A percentile compares a stretch with the other conserved stretches of the same genome.
Evolutionary conservation across 2,797 vertebrate genomes (phyloP).

Genomic region (Sciurus carolinensis): DNA sequence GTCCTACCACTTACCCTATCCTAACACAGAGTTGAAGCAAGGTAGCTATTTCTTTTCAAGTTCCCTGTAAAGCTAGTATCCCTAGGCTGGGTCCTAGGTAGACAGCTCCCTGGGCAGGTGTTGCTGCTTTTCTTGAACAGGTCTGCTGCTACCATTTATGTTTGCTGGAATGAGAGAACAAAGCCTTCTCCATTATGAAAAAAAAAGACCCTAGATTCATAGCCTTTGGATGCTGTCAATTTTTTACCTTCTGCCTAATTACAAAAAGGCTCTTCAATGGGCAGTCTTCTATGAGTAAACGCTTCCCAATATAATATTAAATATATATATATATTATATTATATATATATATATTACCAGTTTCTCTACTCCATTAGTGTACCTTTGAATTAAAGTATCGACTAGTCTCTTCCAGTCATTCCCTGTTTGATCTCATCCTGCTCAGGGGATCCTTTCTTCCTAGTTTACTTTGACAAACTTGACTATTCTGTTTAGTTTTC

Average conservation of each 20-base stretch:
- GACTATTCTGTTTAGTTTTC: neutral
- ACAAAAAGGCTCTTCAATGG: neutral
- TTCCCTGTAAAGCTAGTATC: neutral
- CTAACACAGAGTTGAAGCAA: neutral
- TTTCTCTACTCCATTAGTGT: neutral
- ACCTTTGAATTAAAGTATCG: neutral
- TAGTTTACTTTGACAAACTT: neutral
- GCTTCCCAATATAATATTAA: neutral
- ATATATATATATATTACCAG: too few species aligned
- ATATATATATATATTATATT: too few species aligned
- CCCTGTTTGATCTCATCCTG: neutral
- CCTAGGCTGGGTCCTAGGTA: neutral
- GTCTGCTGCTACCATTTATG: neutral
- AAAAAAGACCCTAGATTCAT: neutral
- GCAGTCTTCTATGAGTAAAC: neutral
- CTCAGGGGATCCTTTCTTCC: neutral
- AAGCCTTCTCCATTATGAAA: neutral
- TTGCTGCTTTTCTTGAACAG: neutral
- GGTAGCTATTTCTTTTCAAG: slow-evolving; percentile 8
- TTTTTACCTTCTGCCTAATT: neutral
- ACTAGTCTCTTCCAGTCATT: neutral
- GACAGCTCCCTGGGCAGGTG: neutral
- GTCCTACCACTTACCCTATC: neutral
- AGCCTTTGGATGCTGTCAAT: neutral
- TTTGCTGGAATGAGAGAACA: neutral